A percentile compares a stretch with the other conserved stretches of the same genome.
phyloP scores from a whole-genome alignment of 2,888 invertebrate genomes.

The Sphinx pinastri region DNA sequence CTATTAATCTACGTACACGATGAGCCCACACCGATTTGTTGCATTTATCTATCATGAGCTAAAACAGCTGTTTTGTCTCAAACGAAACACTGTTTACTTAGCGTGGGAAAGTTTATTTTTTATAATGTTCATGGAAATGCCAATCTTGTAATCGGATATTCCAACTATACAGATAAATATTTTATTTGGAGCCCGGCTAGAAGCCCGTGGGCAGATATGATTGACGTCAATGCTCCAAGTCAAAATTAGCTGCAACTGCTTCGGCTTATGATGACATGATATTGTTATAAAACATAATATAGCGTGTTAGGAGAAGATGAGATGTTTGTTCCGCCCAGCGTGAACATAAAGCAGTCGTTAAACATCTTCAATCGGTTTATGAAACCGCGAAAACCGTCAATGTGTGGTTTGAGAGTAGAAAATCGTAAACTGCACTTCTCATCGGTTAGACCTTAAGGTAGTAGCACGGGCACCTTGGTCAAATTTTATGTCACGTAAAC shows the following conservation, averaged over 20 bases:
- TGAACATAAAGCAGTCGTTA: not conserved
- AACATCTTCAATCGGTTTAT: constrained; percentile 10
- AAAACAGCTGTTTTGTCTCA: constrained; percentile 24
- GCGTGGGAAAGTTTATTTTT: constrained; percentile 23
- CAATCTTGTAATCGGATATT: constrained; percentile 29
- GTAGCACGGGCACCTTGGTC: constrained; percentile 59
- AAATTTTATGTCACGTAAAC: constrained; percentile 70
- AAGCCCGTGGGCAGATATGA: constrained; percentile 41
- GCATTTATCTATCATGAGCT: not conserved
- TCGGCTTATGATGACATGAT: constrained; percentile 24
- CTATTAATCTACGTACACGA: not conserved
- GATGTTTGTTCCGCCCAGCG: not conserved
- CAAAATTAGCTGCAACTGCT: constrained; percentile 25
- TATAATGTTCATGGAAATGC: constrained; percentile 28
- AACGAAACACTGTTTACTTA: constrained; percentile 13
- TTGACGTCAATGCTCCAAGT: constrained; percentile 42
- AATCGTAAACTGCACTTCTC: constrained; percentile 17
- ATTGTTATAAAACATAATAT: constrained; percentile 18
- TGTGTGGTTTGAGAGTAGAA: constrained; percentile 16
- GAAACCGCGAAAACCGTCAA: constrained; percentile 13
- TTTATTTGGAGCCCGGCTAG: constrained; percentile 26
- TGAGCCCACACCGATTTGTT: not conserved
- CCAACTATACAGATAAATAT: constrained; percentile 23
- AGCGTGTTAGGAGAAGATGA: not conserved
- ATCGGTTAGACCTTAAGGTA: constrained; percentile 17